phyloP scores from a whole-genome alignment of 2,888 invertebrate genomes.

The Hypena proboscidalis region DNA sequence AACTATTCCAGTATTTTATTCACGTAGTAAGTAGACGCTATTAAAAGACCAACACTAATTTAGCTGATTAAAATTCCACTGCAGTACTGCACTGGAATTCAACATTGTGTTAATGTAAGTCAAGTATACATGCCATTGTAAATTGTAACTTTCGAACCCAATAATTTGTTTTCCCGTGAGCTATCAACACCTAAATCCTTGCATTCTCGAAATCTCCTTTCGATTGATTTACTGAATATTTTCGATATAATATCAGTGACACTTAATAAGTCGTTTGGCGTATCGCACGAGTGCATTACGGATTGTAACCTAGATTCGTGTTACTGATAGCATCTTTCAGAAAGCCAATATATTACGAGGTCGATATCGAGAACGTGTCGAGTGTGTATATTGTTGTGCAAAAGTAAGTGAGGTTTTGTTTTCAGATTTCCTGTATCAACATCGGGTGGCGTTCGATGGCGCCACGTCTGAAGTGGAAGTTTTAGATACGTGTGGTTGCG shows the following conservation, averaged over 20 bases:
- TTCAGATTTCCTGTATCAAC: slow-evolving; percentile 91
- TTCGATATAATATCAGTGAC: slow-evolving; percentile 35
- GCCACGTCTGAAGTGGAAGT: slow-evolving; percentile 91
- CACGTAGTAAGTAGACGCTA: too few relatives aligned
- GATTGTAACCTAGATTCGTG: slow-evolving; percentile 63
- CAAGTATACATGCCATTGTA: too few relatives aligned
- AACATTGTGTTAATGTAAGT: too few relatives aligned
- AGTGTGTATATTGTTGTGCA: slow-evolving; percentile 31
- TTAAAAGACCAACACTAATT: too few relatives aligned
- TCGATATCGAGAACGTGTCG: slow-evolving; percentile 39
- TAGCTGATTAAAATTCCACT: too few relatives aligned
- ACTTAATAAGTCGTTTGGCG: slow-evolving; percentile 51
- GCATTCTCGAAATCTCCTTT: slow-evolving; percentile 26
- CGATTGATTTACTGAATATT: slow-evolving; percentile 30
- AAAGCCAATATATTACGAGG: slow-evolving; percentile 50
- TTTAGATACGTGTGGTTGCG: slow-evolving; percentile 91
- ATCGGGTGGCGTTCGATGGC: slow-evolving; percentile 91
- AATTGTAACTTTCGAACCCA: too few relatives aligned
- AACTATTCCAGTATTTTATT: too few relatives aligned
- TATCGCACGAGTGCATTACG: slow-evolving; percentile 48
- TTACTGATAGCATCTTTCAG: slow-evolving; percentile 60
- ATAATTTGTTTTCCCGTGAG: slow-evolving; percentile 3
- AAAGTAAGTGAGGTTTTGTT: slow-evolving; percentile 46
- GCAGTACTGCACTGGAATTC: too few relatives aligned
- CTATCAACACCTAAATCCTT: slow-evolving; percentile 31